phyloP scores from a whole-genome alignment of 1,140 invertebrate genomes.

The Andrena cerasifolii region DNA sequence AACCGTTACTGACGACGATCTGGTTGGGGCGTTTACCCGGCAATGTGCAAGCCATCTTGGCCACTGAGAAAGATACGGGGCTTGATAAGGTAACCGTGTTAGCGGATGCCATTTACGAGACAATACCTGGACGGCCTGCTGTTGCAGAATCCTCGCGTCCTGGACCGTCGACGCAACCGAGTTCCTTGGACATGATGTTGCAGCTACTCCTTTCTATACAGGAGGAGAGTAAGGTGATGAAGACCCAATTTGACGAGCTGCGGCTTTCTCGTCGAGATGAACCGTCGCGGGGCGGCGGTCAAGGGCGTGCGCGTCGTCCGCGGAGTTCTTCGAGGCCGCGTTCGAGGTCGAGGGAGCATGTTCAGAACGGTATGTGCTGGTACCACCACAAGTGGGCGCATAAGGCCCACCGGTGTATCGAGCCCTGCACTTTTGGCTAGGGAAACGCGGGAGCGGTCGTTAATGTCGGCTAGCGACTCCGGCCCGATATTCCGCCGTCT shows the following conservation, averaged over 20 bases:
- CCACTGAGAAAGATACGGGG: not conserved
- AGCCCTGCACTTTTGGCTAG: not conserved
- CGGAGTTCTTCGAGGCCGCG: too few species aligned
- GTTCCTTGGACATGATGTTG: not conserved
- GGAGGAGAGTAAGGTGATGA: not conserved
- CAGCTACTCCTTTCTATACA: not conserved
- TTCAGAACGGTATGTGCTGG: not conserved
- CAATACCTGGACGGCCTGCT: not conserved
- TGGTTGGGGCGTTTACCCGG: not conserved
- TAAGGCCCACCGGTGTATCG: too few species aligned
- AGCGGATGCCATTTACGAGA: not conserved
- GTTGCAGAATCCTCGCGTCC: too few species aligned
- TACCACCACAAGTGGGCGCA: not conserved
- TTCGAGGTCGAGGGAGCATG: not conserved
- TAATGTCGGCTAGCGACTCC: too few species aligned
- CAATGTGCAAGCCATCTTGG: not conserved
- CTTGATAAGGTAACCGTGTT: not conserved
- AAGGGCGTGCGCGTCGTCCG: too few species aligned
- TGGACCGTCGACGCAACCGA: not conserved
- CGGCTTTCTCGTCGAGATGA: too few species aligned
- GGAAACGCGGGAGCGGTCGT: not conserved
- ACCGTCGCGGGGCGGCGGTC: too few species aligned
- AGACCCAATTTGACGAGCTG: too few species aligned
- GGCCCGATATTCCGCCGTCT: too few species aligned
- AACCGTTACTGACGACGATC: not conserved